Evolutionary conservation across 2,888 invertebrate species (phyloP), one percentile per base, ranked within the genome.

Genomic region (Ptilodon capucinus): DNA sequence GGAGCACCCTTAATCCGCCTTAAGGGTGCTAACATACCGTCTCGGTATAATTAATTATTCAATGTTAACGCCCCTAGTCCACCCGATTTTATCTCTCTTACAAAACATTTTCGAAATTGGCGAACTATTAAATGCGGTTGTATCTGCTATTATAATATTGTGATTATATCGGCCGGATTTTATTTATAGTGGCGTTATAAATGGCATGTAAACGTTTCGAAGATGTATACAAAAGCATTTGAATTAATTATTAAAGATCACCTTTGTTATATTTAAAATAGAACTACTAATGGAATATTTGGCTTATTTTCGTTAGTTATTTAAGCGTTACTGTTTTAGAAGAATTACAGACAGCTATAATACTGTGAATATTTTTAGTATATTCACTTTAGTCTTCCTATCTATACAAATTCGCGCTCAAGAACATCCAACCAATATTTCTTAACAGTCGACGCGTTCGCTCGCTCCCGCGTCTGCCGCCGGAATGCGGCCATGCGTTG

Each of bases 401-500:
- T 8, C 5, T n/a, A n/a, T n/a, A n/a, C n/a, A n/a, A n/a, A 28
- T n/a, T n/a, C n/a, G 28, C 4, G n/a, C 28, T 28, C 0, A 32
- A 32, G 14, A 13, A n/a, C 14, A 32, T 32, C 13, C 14, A n/a
- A 4, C 11, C n/a, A 32, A 32, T 14, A 41, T 17, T 16, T 16
- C 41, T 30, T 8, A 41, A 18, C n/a, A 17, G 6, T 11, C 4
- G 17, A 16, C 13, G 19, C 80, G 79, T 76, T 67, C 69, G 60
- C 48, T 39, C 60, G 55, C 57, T 50, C 34, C 70, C 51, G 67
- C 63, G 71, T 61, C 60, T 64, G 63, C 44, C 60, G 64, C 46
- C 64, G 82, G 84, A 82, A 84, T 83, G 84, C 82, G 84, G 81
- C 66, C 83, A 53, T 36, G 70, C 46, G 74, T 83, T 80, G 78